These are phyloP conservation scores for Mycetomoellerius zeteki DNA, from an alignment of 1,140 invertebrate species.

Conservation along the genomic window DNA sequence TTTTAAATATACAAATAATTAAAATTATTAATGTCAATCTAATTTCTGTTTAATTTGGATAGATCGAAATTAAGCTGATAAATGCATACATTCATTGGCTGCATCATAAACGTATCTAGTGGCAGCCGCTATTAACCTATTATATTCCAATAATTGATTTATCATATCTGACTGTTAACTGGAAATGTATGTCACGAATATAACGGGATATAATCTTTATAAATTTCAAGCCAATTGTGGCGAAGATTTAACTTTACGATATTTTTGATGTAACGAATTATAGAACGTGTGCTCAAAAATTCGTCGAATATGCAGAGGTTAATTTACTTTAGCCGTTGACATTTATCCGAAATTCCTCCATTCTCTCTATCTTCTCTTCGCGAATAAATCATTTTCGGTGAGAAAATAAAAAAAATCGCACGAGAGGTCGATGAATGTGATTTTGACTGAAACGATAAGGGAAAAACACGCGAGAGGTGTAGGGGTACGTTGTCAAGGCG, in stretches of 20 bases:
- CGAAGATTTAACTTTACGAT: conserved; percentile 38
- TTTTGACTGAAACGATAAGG: conserved; percentile 70
- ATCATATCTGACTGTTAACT: conserved; percentile 43
- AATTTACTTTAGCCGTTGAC: conserved; percentile 28
- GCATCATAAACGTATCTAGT: conserved; percentile 33
- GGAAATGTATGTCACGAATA: conserved; percentile 35
- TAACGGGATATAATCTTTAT: conserved; percentile 32
- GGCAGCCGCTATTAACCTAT: conserved; percentile 34
- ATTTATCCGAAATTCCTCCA: conserved; percentile 31
- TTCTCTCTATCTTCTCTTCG: background rate
- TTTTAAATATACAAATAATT: background rate
- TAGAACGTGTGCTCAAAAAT: conserved; percentile 8
- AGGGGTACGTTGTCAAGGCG: conserved; percentile 48
- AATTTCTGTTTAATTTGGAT: conserved; percentile 48
- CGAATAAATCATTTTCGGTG: conserved; percentile 50
- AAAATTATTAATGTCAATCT: conserved; percentile 13
- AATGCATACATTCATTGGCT: conserved; percentile 23
- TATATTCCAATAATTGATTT: conserved; percentile 61
- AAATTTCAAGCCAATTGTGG: conserved; percentile 15
- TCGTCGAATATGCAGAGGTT: background rate
- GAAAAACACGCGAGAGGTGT: conserved; percentile 65
- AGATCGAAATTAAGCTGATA: conserved; percentile 25
- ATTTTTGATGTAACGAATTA: conserved; percentile 45
- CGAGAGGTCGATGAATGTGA: conserved; percentile 49
- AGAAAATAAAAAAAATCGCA: conserved; percentile 32